Evolutionary conservation across 37 sponge, comb jelly and placozoan species (phyloP), one percentile per base, ranked within the genome.

Genomic region (Beroe ovata): DNA sequence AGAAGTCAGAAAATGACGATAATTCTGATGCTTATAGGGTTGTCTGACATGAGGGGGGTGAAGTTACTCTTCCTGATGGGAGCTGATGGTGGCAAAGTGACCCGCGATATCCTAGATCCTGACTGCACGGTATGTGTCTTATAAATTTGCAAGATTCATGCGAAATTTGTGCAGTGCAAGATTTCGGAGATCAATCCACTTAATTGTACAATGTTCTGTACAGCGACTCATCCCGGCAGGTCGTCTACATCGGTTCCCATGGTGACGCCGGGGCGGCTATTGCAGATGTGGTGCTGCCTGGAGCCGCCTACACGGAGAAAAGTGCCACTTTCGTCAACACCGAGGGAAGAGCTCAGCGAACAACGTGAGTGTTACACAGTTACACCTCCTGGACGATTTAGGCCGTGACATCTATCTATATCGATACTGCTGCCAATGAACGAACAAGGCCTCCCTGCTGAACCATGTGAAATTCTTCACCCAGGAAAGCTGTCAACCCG

Each of bases 221-320:
- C 0, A 16, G 14, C 22, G 64, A 4, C 19, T 32, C 18, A 32
- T 0, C 30, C 38, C 64, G 18, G 3, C 63, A 62, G 63, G 63
- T 69, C 6, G 35, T 88, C 4, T 88, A 60, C 64, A 61, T 60
- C 28, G 89, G 97, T 93, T 95, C 95, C 93, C 97, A 97, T 92
- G 97, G 97, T 35, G 97, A 97, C 88, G 60, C 38, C 23, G 97
- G 97, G 11, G 97, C 93, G 29, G 39, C 64, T 39, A n/a, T 95
- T 34, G 97, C 97, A 34, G 95, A 97, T 88, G 95, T 95, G 0
- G 88, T 97, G 0, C 90, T 97, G 0, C 97, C 97, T 33, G 97
- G 95, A 36, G 97, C 97, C 18, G 95, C 97, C 1, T 97, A 95
- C 92, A 97, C 97, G 36, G 97, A 97, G 92, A 97, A 97, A 89